Evolutionary conservation across 2,113 vertebrate species (phyloP).

Genomic region (Spilogale gracilis): DNA sequence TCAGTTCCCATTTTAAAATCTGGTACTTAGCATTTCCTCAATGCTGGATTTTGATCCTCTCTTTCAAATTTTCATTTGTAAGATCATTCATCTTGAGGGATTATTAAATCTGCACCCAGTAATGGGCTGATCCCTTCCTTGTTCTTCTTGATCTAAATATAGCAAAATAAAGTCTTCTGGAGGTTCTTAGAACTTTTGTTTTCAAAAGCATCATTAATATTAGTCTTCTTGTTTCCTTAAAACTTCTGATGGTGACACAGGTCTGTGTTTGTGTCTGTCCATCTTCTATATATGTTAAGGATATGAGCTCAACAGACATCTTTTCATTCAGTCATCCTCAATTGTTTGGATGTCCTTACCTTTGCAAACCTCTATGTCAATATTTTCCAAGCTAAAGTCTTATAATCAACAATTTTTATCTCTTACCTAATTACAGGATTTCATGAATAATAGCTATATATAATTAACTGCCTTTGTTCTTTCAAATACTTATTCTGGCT

Average conservation of each 20-base stretch:
- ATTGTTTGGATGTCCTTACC: background rate
- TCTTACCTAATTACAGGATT: background rate
- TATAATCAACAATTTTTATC: background rate
- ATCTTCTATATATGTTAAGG: background rate
- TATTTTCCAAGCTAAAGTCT: background rate
- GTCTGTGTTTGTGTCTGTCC: background rate
- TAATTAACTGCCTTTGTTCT: background rate
- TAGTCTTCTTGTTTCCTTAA: background rate
- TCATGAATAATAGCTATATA: background rate
- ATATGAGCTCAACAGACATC: background rate
- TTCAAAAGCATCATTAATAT: background rate
- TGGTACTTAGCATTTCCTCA: background rate
- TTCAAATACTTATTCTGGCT: background rate
- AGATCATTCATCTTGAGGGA: background rate
- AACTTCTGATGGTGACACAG: background rate
- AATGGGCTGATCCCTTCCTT: background rate
- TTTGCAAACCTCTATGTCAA: background rate
- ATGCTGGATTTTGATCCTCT: background rate
- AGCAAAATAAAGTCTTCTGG: background rate
- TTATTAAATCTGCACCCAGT: background rate
- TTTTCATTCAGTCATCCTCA: background rate
- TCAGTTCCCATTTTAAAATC: background rate
- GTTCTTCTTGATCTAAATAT: background rate
- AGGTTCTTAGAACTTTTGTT: background rate
- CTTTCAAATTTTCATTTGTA: constrained; percentile 15